phyloP scores from a whole-genome alignment of 2,888 invertebrate genomes.

The Cryptophagus acutangulus region DNA sequence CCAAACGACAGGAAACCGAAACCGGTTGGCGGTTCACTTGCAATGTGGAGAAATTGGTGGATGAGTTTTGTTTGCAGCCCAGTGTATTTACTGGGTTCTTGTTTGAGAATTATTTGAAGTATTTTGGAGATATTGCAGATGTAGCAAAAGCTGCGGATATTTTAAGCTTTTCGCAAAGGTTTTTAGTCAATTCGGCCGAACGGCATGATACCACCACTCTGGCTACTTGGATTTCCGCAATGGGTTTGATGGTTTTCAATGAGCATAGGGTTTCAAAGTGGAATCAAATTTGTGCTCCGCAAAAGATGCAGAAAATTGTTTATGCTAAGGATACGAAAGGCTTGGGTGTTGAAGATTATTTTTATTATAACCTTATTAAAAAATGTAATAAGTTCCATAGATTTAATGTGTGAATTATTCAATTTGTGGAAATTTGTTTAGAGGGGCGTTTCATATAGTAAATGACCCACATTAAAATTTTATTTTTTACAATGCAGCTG shows the following conservation, averaged over 20 bases:
- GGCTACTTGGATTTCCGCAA: constrained; percentile 60
- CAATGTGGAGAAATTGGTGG: constrained; percentile 61
- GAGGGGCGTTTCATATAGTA: too few relatives aligned
- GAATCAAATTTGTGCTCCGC: constrained; percentile 65
- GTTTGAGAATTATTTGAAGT: constrained; percentile 65
- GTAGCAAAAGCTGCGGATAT: constrained; percentile 57
- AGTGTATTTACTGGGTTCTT: constrained; percentile 63
- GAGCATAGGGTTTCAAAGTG: constrained; percentile 63
- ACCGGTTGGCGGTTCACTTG: constrained; percentile 54
- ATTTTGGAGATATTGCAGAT: constrained; percentile 56
- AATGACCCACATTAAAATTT: too few relatives aligned
- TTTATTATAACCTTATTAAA: too few relatives aligned
- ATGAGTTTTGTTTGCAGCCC: constrained; percentile 64
- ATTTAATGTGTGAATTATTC: too few relatives aligned
- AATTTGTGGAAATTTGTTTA: too few relatives aligned
- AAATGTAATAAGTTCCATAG: too few relatives aligned
- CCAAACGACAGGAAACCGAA: constrained; percentile 56
- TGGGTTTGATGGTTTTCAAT: constrained; percentile 70
- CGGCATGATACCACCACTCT: constrained; percentile 41
- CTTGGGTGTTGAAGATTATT: too few relatives aligned
- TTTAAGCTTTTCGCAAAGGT: constrained; percentile 65
- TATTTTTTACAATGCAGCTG: too few relatives aligned
- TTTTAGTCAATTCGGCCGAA: constrained; percentile 63
- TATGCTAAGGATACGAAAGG: too few relatives aligned
- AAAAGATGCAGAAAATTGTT: too few relatives aligned